These are phyloP conservation scores for Fragum sueziense DNA, from an alignment of 2,888 invertebrate genomes.

Conservation along the genomic window DNA sequence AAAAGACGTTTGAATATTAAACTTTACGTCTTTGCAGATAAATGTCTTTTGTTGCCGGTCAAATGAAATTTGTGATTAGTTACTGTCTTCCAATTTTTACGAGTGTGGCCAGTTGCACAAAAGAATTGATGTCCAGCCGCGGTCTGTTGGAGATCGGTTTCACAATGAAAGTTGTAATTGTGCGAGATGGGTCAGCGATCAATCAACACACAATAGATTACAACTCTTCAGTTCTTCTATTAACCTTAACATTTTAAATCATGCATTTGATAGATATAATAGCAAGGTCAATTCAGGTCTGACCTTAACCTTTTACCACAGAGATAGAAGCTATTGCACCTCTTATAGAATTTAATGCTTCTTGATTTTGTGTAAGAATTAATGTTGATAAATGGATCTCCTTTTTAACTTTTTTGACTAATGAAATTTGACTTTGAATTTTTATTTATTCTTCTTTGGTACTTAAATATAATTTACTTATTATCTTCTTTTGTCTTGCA, in stretches of 20 bases:
- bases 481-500: no score
- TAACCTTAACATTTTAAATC: slow-evolving; percentile 45
- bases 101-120: slow-evolving; percentile 62
- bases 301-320: slow-evolving; percentile 48
- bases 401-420: no score
- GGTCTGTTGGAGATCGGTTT: slow-evolving; percentile 55
- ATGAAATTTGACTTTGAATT: no score
- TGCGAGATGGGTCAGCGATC: slow-evolving; percentile 45
- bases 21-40: slow-evolving; percentile 62
- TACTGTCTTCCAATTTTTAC: slow-evolving; percentile 53
- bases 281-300: slow-evolving; percentile 56
- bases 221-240: slow-evolving; percentile 41
- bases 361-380: no score
- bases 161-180: slow-evolving; percentile 67
- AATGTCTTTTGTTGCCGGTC: slow-evolving; percentile 60
- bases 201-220: slow-evolving; percentile 58
- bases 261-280: slow-evolving; percentile 63
- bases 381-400: no score
- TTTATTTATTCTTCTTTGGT: no score
- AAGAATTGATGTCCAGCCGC: slow-evolving; percentile 58
- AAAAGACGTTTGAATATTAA: slow-evolving; percentile 65
- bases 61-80: slow-evolving; percentile 63
- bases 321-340: no score
- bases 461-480: no score
- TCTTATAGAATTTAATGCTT: no score